Base-by-base conservation (phyloP, 2,113 vertebrate genomes). In the Etheostoma spectabile region DNA sequence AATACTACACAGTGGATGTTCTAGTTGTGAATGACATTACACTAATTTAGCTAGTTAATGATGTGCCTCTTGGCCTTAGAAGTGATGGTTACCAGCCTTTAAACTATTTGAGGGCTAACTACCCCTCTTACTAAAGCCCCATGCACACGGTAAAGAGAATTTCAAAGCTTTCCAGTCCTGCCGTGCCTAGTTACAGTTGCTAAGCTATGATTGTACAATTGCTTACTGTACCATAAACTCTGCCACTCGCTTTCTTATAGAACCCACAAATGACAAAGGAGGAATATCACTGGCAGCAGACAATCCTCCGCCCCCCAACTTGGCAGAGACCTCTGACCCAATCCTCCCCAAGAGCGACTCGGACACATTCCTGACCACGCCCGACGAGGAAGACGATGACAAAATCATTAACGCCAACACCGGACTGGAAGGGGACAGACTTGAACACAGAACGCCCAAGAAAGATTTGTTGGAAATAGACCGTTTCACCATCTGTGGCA, bases 401-500 rank as follows among this genome's bases (percentile, higher is more conserved):
- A 96, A 97, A 90, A 88, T 91, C 27, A 89, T 93, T 74, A 91
- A 91, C 30, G 35, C 67, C 0, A 84, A 93, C 68, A 91, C 89
- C 0, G 91, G 89, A 61, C 75, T 88, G 27, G 98, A 97, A 42
- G 96, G 91, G 82, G 95, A 97, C 0, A 96, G 96, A 68, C 91
- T 97, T 42, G 96, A 96, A 90, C 96, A 95, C 88, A 95, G 95
- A 91, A 94, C 97, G 21, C 94, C 96, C 71, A 98, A 99, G 93
- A 98, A 98, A 93, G 98, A 99, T 86, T 94, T 99, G 91, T 69
- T 99, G 88, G 98, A 99, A 89, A 99, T 99, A 86, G 98, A 99
- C 94, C 97, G 98, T 91, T 99, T 99, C 94, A 99, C 98, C 83
- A 99, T 99, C 90, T 99, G 98, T 67, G 98, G 98, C 89, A 99